These are phyloP conservation scores for Willowsia nigromaculata DNA, from an alignment of 2,888 invertebrate species.

Conservation along the genomic window DNA sequence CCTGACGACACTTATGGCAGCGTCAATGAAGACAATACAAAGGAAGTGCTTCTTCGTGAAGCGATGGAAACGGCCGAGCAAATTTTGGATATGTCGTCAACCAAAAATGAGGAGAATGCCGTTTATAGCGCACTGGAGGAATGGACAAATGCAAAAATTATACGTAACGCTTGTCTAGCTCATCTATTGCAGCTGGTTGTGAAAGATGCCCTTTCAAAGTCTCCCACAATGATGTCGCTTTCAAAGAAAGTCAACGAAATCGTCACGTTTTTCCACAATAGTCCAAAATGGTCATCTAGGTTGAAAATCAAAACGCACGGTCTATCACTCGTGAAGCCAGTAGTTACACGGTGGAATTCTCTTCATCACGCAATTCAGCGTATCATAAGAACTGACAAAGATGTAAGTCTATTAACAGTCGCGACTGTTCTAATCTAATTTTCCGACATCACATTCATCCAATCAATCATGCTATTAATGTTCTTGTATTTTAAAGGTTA, in stretches of 20 bases:
- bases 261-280: neutral
- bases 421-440: neutral
- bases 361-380: neutral
- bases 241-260: neutral
- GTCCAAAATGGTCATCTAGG: neutral
- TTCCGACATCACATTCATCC: neutral
- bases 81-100: too few species aligned
- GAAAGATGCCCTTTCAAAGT: neutral
- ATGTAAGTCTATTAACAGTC: neutral
- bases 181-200: slow-evolving; percentile 2
- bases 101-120: neutral
- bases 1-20: too few species aligned
- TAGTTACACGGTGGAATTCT: neutral
- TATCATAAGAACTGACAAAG: neutral
- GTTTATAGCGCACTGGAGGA: neutral
- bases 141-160: neutral
- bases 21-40: too few species aligned
- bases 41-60: too few species aligned
- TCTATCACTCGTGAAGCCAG: neutral
- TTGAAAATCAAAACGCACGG: neutral
- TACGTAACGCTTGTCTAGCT: neutral
- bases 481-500: neutral
- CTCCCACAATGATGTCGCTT: neutral
- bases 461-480: neutral
- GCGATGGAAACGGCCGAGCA: too few species aligned